These are phyloP conservation scores for Arenicola marina DNA, from an alignment of 2,888 invertebrate genomes.

Conservation along the genomic window DNA sequence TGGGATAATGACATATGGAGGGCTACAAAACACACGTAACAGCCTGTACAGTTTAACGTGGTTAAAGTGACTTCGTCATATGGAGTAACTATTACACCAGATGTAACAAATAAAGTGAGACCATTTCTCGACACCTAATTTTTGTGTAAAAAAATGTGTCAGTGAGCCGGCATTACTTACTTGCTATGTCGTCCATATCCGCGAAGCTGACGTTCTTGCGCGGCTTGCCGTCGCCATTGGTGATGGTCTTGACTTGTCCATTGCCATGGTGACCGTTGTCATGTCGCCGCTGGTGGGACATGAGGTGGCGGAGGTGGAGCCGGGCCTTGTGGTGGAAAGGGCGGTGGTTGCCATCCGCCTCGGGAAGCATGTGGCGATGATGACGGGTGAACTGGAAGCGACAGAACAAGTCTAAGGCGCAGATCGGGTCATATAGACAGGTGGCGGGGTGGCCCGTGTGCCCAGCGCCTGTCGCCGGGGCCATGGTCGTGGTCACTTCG, in stretches of 20 bases:
- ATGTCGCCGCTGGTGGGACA: conserved; percentile 10
- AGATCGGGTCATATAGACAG: no score
- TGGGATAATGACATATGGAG: no score
- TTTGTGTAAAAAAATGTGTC: neutral
- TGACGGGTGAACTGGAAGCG: conserved; percentile 18
- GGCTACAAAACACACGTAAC: no score
- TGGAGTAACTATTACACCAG: no score
- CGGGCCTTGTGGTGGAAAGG: conserved; percentile 26
- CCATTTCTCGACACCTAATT: neutral
- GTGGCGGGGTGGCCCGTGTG: no score
- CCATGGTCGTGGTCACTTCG: no score
- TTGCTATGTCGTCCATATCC: conserved; percentile 1
- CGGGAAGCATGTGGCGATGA: conserved; percentile 17
- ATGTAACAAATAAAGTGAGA: no score
- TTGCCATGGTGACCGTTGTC: conserved; percentile 3
- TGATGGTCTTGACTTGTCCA: neutral
- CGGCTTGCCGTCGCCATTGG: conserved; percentile 7
- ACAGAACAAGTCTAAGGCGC: no score
- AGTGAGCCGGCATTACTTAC: conserved; percentile 1
- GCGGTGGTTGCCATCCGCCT: neutral
- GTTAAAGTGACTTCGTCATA: no score
- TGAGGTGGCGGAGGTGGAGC: conserved; percentile 22
- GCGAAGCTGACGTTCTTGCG: conserved; percentile 33
- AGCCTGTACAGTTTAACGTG: no score
- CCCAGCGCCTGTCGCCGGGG: no score